These are phyloP conservation scores for Rhabdomys dilectus DNA, from an alignment of 2,113 vertebrate genomes.

Conservation along the genomic window DNA sequence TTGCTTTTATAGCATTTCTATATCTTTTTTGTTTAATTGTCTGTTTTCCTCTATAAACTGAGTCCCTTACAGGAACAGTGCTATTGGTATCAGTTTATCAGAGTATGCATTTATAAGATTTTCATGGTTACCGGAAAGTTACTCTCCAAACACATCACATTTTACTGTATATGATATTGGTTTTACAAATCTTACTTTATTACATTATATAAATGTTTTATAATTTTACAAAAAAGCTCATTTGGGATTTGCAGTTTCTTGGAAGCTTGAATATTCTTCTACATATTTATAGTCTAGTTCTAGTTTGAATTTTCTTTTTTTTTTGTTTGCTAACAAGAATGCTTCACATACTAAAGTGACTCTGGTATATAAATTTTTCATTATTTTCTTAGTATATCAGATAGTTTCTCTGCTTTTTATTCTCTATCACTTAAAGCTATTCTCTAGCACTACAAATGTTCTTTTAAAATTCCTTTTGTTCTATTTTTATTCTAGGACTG, in stretches of 20 bases:
- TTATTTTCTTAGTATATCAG: neutral
- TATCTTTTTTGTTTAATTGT: neutral
- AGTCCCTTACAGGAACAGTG: neutral
- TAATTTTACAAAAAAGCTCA: conserved; percentile 40
- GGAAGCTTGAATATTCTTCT: neutral
- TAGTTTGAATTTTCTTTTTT: conserved; percentile 9
- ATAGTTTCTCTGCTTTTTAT: conserved; percentile 20
- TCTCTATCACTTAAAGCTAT: conserved; percentile 8
- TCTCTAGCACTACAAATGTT: neutral
- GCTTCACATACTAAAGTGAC: neutral
- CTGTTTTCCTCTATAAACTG: conserved; percentile 7
- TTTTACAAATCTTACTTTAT: neutral
- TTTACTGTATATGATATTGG: neutral
- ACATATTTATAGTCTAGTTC: neutral
- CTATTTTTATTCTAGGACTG: neutral
- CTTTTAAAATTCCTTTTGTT: conserved; percentile 32
- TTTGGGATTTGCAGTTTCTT: conserved; percentile 9
- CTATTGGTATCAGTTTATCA: conserved; percentile 18
- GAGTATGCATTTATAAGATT: neutral
- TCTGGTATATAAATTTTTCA: conserved; percentile 17
- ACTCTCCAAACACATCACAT: neutral
- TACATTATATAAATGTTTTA: neutral
- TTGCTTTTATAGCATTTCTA: neutral
- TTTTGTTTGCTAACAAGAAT: conserved; percentile 24
- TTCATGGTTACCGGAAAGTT: neutral